Evolutionary conservation across 2,113 vertebrate genomes (phyloP).

Genomic region (Ciconia maguari): DNA sequence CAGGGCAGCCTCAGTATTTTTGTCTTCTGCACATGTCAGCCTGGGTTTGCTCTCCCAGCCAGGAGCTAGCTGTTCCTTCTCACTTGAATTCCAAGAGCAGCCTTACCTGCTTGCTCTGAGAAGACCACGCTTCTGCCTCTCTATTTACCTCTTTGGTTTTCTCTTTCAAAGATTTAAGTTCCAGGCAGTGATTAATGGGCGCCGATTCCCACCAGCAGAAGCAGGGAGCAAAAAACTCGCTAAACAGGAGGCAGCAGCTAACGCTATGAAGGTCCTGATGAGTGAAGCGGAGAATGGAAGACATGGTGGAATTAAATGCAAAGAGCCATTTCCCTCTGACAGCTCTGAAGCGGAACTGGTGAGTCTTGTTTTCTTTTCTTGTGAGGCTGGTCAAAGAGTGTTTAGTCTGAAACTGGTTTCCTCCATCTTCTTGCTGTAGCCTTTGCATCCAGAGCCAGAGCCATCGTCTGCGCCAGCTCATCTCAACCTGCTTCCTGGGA

Average conservation of each 20-base stretch:
- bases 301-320: slow-evolving; percentile 10
- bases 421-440: background rate
- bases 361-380: background rate
- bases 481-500: slow-evolving; percentile 78
- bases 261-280: slow-evolving; percentile 83
- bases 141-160: background rate
- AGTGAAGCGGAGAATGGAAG: slow-evolving; percentile 79
- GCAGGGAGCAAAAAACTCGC: slow-evolving; percentile 94
- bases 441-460: slow-evolving; percentile 61
- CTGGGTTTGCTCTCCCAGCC: background rate
- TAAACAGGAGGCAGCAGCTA: slow-evolving; percentile 91
- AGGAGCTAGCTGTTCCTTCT: background rate
- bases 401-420: background rate
- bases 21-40: background rate
- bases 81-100: background rate
- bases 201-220: slow-evolving; percentile 86
- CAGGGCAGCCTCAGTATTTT: fast-evolving
- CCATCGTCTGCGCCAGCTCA: slow-evolving; percentile 10
- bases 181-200: slow-evolving; percentile 89
- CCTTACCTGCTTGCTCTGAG: background rate
- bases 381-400: background rate
- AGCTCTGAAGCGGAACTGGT: background rate
- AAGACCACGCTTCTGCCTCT: background rate
- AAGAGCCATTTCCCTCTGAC: background rate
- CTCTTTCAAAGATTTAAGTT: slow-evolving; percentile 86